A percentile compares a stretch with the other conserved stretches of the same genome.
Conservation (phyloP, 1,140 invertebrate genomes). For the silkworm (Bombyx mori) region DNA sequence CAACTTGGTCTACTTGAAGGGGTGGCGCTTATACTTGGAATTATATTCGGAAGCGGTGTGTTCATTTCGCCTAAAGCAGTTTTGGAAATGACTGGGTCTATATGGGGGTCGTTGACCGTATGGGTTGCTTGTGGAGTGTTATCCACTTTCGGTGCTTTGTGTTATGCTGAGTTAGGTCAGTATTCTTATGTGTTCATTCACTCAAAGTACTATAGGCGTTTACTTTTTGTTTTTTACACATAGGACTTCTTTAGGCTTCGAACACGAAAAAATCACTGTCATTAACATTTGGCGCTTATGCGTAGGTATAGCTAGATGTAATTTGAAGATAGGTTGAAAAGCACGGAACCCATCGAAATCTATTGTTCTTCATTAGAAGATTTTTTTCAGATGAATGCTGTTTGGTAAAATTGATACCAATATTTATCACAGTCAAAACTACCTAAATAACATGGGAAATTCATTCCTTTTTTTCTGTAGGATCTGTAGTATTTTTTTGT, state of each 20-base stretch:
- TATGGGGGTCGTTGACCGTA: constrained; percentile 87
- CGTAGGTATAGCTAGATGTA: too few species aligned
- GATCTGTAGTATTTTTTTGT: too few species aligned
- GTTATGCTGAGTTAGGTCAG: constrained; percentile 95
- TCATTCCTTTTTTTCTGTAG: too few species aligned
- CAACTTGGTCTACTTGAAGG: constrained; percentile 88
- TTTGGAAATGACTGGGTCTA: constrained; percentile 87
- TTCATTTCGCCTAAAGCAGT: constrained; percentile 98
- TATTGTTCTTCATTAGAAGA: too few species aligned
- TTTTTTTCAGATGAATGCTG: too few species aligned
- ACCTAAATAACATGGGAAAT: too few species aligned
- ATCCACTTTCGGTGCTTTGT: constrained; percentile 91
- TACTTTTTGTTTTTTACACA: not conserved
- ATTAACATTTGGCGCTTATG: too few species aligned
- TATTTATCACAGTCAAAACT: too few species aligned
- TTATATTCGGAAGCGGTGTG: constrained; percentile 93
- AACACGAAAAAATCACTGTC: not conserved
- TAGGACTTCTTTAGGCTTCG: too few species aligned
- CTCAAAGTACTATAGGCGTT: not conserved
- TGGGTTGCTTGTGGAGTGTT: constrained; percentile 91
- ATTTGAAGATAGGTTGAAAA: too few species aligned
- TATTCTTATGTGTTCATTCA: not conserved
- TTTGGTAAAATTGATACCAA: too few species aligned
- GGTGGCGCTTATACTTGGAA: constrained; percentile 89
- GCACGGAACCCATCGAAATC: too few species aligned